phyloP scores from a whole-genome alignment of 1,140 invertebrate species.

The Gonioctena quinquepunctata region DNA sequence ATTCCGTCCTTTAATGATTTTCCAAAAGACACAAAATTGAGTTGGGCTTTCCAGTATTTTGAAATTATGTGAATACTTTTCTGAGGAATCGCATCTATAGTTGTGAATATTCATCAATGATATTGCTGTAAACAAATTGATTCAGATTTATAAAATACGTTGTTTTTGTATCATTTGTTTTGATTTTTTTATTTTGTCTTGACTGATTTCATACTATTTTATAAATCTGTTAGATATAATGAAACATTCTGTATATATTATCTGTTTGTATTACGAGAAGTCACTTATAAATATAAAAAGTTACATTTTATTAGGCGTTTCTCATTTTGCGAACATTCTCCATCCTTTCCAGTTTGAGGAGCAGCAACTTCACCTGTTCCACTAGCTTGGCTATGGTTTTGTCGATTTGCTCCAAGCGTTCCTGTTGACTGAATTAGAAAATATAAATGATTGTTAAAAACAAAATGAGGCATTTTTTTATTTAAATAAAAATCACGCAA shows the following conservation, averaged over 20 bases:
- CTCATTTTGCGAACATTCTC: slow-evolving; percentile 27
- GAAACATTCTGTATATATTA: slow-evolving; percentile 42
- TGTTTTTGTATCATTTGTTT: slow-evolving; percentile 22
- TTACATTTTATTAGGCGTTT: slow-evolving; percentile 15
- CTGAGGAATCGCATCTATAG: background rate
- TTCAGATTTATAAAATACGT: slow-evolving; percentile 34
- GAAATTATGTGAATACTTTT: too few relatives aligned
- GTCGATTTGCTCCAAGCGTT: slow-evolving; percentile 39
- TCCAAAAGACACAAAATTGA: too few relatives aligned
- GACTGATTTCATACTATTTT: slow-evolving; percentile 37
- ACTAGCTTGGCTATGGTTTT: slow-evolving; percentile 26
- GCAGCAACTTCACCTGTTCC: slow-evolving; percentile 28
- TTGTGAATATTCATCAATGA: background rate
- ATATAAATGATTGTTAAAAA: too few relatives aligned
- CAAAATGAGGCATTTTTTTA: too few relatives aligned
- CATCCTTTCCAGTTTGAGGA: slow-evolving; percentile 30
- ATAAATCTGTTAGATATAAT: slow-evolving; percentile 34
- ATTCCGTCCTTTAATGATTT: too few relatives aligned
- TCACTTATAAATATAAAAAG: slow-evolving; percentile 22
- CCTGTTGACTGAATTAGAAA: slow-evolving; percentile 38
- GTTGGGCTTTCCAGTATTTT: too few relatives aligned
- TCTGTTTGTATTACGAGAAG: slow-evolving; percentile 36
- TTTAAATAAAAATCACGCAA: too few relatives aligned
- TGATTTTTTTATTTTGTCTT: slow-evolving; percentile 18
- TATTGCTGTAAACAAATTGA: background rate